phyloP scores from a whole-genome alignment of 2,888 invertebrate genomes.

The Athrips mouffetella region DNA sequence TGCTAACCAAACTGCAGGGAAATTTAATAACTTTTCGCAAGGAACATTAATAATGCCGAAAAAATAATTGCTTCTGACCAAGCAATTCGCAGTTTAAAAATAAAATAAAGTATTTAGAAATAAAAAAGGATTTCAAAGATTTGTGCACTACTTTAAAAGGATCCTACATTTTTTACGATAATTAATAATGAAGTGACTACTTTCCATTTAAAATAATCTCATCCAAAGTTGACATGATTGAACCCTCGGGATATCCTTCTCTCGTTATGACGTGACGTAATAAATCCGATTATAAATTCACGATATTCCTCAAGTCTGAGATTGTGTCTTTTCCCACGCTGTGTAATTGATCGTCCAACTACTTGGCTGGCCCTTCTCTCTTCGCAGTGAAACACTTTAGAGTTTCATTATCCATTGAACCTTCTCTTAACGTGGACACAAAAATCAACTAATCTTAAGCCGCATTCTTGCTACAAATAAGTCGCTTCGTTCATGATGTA shows the following conservation, averaged over 20 bases:
- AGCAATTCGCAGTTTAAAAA: no score
- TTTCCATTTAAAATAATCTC: conserved; percentile 6
- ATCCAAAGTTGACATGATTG: conserved; percentile 4
- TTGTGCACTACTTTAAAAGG: neutral
- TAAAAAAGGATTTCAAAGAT: no score
- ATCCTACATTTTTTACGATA: neutral
- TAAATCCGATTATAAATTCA: conserved; percentile 22
- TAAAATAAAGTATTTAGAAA: no score
- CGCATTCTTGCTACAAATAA: neutral
- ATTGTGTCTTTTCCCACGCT: conserved; percentile 24
- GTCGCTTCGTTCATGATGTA: no score
- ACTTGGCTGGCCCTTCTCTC: conserved; percentile 14
- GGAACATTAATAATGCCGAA: no score
- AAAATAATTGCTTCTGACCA: neutral
- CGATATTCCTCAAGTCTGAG: conserved; percentile 11
- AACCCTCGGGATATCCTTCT: conserved; percentile 18
- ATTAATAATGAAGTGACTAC: neutral
- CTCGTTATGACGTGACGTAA: conserved; percentile 14
- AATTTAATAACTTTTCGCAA: no score
- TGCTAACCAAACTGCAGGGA: no score
- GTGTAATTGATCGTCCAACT: conserved; percentile 34
- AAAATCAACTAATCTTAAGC: neutral
- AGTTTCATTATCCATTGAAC: neutral
- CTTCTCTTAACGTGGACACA: neutral
- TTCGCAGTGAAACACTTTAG: neutral